Evolutionary conservation across 2,888 invertebrate species (phyloP), one percentile per base, ranked within the genome.

Genomic region (Diaprepes abbreviatus): DNA sequence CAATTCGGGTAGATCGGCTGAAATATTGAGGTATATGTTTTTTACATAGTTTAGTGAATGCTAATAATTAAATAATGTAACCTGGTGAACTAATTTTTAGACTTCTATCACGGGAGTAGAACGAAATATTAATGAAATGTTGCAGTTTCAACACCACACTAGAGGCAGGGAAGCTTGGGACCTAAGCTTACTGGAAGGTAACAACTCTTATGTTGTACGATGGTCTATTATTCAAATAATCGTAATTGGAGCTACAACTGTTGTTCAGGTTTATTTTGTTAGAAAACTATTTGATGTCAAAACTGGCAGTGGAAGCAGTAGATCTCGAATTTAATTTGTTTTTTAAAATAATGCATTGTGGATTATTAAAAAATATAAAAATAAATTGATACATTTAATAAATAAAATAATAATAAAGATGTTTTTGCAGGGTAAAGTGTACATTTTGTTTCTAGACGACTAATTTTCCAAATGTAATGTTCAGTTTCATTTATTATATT

Each of bases 201-300:
- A 96, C 83, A 93, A 95, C 81, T 85, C 87, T 3, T 96, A 96
- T 82, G 93, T 97, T n/a, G 88, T 93, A 71, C 90, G 90, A 70
- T 97, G 96, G 94, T 97, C 97, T 0, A 78, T 96, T 1, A 87
- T 92, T 57, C 96, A 97, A 86, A 94, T 96, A 74, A 66, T 92
- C 21, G 92, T 96, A 0, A 93, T 97, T 72, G 85, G 92, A 54
- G 87, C 90, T 0, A 93, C 96, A 0, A 93, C 93, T 7, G 87
- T 91, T 0, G 82, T 92, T 52, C 94, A 94, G 85, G 95, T 96
- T 1, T 94, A 91, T 82, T 96, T 96, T 83, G 93, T 97, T 10
- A 89, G 94, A 73, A 94, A 95, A 85, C 85, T 97, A 9, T 97
- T 97, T 82, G 93, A 94, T 79, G 89, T 92, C 0, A 93, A 92